Percentiles rank a stretch among this genome's conserved stretches.
phyloP scores from a whole-genome alignment of 2,888 invertebrate species.

The Phalera bucephala region DNA sequence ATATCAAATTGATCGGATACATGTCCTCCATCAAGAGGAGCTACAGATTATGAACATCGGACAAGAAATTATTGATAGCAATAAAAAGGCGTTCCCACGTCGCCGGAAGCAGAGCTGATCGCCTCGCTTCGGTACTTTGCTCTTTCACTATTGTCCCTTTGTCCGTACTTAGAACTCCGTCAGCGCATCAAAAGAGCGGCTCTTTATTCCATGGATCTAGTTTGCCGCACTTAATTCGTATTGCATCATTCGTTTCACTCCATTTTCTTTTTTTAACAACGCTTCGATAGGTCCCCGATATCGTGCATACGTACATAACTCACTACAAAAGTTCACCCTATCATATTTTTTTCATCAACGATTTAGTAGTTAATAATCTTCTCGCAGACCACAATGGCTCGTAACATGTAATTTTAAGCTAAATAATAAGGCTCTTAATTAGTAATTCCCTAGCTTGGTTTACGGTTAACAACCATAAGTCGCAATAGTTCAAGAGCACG shows the following conservation, averaged over 20 bases:
- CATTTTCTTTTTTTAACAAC: constrained; percentile 55
- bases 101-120: constrained; percentile 67
- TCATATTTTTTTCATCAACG: constrained; percentile 34
- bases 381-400: constrained; percentile 15
- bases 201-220: constrained; percentile 66
- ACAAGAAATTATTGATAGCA: constrained; percentile 52
- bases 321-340: constrained; percentile 34
- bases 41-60: constrained; percentile 37
- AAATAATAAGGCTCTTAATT: constrained; percentile 34
- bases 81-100: constrained; percentile 75
- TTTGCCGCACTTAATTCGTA: constrained; percentile 70
- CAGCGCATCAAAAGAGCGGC: constrained; percentile 64
- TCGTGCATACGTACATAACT: constrained; percentile 39
- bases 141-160: constrained; percentile 74
- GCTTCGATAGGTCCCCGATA: constrained; percentile 45
- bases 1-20: constrained; percentile 8
- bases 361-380: constrained; percentile 36
- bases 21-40: constrained; percentile 7
- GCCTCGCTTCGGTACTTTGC: constrained; percentile 76
- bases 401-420: constrained; percentile 27
- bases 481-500: constrained; percentile 57
- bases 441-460: constrained; percentile 43
- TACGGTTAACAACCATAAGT: constrained; percentile 48
- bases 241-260: constrained; percentile 69
- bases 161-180: constrained; percentile 62